A percentile compares a stretch with the other conserved stretches of the same genome.
Evolutionary conservation across 2,888 invertebrate species (phyloP).

Genomic region (Pachliopta kotzebuea): DNA sequence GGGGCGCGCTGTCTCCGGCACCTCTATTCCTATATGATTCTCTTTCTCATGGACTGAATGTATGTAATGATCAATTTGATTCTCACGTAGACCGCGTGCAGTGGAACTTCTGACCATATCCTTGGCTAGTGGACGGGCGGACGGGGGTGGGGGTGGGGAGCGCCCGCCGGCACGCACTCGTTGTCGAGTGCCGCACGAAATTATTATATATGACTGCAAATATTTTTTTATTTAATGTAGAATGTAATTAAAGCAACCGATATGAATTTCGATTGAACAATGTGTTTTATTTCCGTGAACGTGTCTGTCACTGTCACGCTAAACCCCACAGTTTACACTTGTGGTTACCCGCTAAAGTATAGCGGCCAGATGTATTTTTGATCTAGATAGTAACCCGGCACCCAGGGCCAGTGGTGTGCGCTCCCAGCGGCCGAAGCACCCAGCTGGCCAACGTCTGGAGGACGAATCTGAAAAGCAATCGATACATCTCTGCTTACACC

Average conservation of each 20-base stretch:
- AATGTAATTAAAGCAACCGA: slow-evolving; percentile 25
- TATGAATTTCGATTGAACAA: slow-evolving; percentile 14
- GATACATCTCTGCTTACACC: too few species aligned
- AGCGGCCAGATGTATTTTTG: slow-evolving; percentile 44
- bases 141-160: neutral
- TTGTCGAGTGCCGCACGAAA: neutral
- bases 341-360: slow-evolving; percentile 42
- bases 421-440: slow-evolving; percentile 21
- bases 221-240: slow-evolving; percentile 34
- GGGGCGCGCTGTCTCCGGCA: too few species aligned
- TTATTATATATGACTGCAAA: neutral
- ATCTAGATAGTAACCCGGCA: slow-evolving; percentile 51
- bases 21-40: too few species aligned
- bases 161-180: too few species aligned
- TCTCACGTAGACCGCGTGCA: too few species aligned
- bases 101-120: too few species aligned
- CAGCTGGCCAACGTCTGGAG: too few species aligned
- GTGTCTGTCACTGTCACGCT: neutral
- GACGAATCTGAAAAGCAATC: too few species aligned
- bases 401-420: slow-evolving; percentile 53
- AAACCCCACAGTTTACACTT: too few species aligned
- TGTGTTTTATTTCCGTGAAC: neutral
- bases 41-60: too few species aligned
- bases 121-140: too few species aligned
- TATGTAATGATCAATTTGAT: too few species aligned